Evolutionary conservation across 2,888 invertebrate genomes (phyloP).

Genomic region (Lasioglossum figueresi): DNA sequence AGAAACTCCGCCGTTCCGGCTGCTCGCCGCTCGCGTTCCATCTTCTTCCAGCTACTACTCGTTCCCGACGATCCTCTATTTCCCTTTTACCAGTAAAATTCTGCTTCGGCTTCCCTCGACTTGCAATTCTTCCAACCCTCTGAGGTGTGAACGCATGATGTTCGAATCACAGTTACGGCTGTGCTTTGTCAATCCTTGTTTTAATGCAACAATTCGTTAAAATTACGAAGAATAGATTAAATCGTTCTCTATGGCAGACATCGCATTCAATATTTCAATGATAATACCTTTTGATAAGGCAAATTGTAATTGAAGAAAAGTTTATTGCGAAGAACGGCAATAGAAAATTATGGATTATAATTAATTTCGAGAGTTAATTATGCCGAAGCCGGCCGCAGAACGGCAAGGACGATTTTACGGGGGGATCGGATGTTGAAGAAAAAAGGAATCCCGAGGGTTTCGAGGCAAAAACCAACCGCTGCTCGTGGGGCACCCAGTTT

Average conservation of each 20-base stretch:
- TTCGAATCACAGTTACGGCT: neutral
- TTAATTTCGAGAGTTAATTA: too few relatives aligned
- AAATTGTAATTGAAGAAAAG: neutral
- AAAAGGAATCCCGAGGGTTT: constrained; percentile 18
- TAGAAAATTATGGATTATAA: neutral
- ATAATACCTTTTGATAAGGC: neutral
- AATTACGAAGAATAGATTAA: too few relatives aligned
- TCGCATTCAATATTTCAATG: neutral
- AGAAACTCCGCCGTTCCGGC: neutral
- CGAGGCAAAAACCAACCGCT: constrained; percentile 26
- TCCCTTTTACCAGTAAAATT: neutral
- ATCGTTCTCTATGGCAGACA: too few relatives aligned
- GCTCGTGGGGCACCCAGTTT: constrained; percentile 13
- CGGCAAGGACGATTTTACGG: neutral
- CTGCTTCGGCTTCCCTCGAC: neutral
- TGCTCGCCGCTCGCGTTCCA: neutral
- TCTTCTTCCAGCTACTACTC: neutral
- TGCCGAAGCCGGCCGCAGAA: too few relatives aligned
- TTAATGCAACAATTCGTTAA: too few relatives aligned
- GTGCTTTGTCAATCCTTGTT: too few relatives aligned
- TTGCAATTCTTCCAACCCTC: neutral
- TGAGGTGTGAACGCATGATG: neutral
- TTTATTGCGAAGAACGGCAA: neutral
- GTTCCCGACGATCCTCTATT: neutral
- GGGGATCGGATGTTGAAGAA: neutral